Evolutionary conservation across 1,140 invertebrate species (phyloP), one percentile per base, ranked within the genome.

Genomic region (Ceratosolen solmsi): DNA sequence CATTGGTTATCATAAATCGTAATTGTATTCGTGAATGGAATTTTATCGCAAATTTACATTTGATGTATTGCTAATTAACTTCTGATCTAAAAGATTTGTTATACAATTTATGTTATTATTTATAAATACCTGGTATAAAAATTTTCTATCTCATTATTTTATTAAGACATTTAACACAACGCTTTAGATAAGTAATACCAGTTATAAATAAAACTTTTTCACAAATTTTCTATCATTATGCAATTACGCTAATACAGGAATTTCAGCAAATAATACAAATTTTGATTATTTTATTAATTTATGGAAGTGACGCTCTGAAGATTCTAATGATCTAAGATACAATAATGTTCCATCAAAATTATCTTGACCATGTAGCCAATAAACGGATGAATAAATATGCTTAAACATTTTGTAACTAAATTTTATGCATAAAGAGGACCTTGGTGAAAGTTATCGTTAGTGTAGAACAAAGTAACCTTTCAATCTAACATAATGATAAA

Each of bases 71-170:
- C 38, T 68, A 68, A 68, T 38, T 68, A 68, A n/a, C 22, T 7
- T 13, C 38, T 68, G 63, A 2, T 1, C 33, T 33, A 68, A 9
- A 9, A 22, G 8, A n/a, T 65, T 2, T 17, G 15, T 2, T 22
- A 60, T 36, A 36, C 63, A 36, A 33, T 4, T 65, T 36, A n/a
- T 65, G 30, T 65, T 30, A 38, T 68, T 68, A 68, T 38, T 68
- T 38, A 7, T 22, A 38, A 68, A 8, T 68, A 68, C 36, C 63
- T 68, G 33, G 36, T 38, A 68, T 38, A 68, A 68, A 68, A n/a
- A n/a, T 68, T 22, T 68, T 68, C 38, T 68, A 68, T 38, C 20
- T 68, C 63, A 38, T 38, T 33, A 4, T 68, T 38, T 68, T n/a
- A 38, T 20, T 11, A n/a, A 11, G 36, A 68, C 30, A 68, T 38